Conservation (phyloP, 2,888 invertebrate species). For the Drosophila recens region DNA sequence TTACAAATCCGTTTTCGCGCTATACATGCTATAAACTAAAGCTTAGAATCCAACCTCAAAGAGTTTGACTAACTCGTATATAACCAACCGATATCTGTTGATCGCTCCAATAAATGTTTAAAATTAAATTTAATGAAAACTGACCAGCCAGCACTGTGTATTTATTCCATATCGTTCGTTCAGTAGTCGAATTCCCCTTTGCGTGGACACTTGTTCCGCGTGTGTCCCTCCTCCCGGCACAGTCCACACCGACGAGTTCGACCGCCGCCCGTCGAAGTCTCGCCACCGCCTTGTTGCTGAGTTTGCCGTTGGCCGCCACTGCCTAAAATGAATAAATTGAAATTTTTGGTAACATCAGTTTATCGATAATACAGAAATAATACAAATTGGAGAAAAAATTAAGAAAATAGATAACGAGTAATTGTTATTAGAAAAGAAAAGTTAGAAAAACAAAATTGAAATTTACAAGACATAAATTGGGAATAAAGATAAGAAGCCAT, state of each 20-base stretch:
- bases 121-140: slow-evolving; percentile 22
- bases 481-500: no score
- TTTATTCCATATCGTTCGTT: neutral
- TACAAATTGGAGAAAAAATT: no score
- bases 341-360: neutral
- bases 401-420: no score
- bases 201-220: slow-evolving; percentile 87
- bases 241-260: slow-evolving; percentile 88
- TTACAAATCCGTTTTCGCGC: slow-evolving; percentile 39
- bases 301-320: neutral
- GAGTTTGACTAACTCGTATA: slow-evolving; percentile 19
- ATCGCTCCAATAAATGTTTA: slow-evolving; percentile 65
- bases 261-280: neutral
- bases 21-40: slow-evolving; percentile 27
- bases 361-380: no score
- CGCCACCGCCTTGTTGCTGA: neutral
- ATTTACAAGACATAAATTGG: no score
- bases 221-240: slow-evolving; percentile 91
- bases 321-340: neutral
- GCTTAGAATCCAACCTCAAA: slow-evolving; percentile 21
- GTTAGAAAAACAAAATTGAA: no score
- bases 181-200: slow-evolving; percentile 75
- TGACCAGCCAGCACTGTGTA: neutral
- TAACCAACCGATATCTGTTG: slow-evolving; percentile 42
- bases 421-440: no score